Evolutionary conservation across 2,888 invertebrate genomes (phyloP).

Genomic region (Drosophila affinis): DNA sequence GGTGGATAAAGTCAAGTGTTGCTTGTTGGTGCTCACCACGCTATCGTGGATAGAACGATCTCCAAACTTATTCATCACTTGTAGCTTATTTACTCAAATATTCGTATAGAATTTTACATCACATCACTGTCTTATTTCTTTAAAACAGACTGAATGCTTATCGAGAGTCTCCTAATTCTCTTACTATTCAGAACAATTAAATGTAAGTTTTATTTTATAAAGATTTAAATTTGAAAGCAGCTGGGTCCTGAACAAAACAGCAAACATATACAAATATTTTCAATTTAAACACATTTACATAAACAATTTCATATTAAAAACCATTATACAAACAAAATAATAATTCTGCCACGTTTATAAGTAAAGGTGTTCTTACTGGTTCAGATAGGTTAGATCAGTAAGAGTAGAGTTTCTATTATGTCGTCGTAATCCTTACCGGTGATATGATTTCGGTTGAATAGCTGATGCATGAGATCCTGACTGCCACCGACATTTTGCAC

Average conservation of each 20-base stretch:
- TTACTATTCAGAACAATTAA: background rate
- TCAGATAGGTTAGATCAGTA: background rate
- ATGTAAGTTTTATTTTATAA: background rate
- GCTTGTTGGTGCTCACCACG: background rate
- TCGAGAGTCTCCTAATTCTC: background rate
- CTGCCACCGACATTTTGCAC: conserved; percentile 30
- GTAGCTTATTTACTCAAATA: background rate
- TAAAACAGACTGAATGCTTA: background rate
- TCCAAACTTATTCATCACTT: no score
- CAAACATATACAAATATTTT: background rate
- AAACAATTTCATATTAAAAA: background rate
- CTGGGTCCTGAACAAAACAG: background rate
- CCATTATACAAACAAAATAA: background rate
- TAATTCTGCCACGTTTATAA: background rate
- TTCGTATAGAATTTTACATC: background rate
- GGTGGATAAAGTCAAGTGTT: background rate
- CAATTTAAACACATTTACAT: background rate
- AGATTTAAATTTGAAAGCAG: background rate
- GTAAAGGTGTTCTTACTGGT: background rate
- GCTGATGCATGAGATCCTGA: conserved; percentile 79
- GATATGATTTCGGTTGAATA: conserved; percentile 82
- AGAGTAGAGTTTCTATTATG: conserved; percentile 2
- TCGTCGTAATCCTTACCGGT: conserved; percentile 80
- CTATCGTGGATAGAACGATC: no score
- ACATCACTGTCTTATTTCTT: background rate